Percentiles rank a stretch among this genome's conserved stretches.
Conservation (phyloP, 2,888 invertebrate species). For the Apodemia hepburni region DNA sequence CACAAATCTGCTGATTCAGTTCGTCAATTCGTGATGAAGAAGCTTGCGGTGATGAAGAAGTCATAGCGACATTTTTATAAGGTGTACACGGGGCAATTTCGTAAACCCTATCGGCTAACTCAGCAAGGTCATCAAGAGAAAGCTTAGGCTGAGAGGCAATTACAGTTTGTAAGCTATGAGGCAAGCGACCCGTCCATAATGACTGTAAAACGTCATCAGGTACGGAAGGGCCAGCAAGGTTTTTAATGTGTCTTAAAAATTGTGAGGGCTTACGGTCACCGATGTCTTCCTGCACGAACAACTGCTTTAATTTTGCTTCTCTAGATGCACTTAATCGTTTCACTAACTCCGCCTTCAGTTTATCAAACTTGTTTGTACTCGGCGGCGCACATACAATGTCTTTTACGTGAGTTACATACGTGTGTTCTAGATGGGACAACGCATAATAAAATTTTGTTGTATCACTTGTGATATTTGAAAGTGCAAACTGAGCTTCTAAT, state of each 20-base stretch:
- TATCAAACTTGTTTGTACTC: not conserved
- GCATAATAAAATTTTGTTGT: slow-evolving; percentile 25
- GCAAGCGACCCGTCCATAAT: not conserved
- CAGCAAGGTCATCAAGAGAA: slow-evolving; percentile 15
- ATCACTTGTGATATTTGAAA: slow-evolving; percentile 20
- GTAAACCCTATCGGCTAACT: slow-evolving; percentile 12
- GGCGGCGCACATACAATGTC: slow-evolving; percentile 28
- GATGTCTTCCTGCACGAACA: slow-evolving; percentile 22
- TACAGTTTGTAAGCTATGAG: not conserved
- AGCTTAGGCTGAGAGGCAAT: slow-evolving; percentile 4
- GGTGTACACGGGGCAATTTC: slow-evolving; percentile 5
- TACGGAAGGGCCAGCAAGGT: slow-evolving; percentile 25
- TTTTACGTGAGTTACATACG: slow-evolving; percentile 22
- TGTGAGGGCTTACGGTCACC: slow-evolving; percentile 28
- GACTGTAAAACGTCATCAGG: slow-evolving; percentile 22
- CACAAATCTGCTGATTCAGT: not conserved
- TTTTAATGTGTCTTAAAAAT: slow-evolving; percentile 27
- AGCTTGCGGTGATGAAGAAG: not conserved
- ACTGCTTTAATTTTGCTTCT: slow-evolving; percentile 19
- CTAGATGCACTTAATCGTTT: slow-evolving; percentile 16
- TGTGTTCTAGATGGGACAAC: slow-evolving; percentile 20
- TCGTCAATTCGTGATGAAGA: slow-evolving; percentile 1
- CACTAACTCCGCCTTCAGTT: slow-evolving; percentile 12
- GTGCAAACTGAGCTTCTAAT: slow-evolving; percentile 24
- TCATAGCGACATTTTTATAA: not conserved